These are phyloP conservation scores for Gallinago paraguaiae DNA, from an alignment of 2,113 vertebrate genomes.

Conservation along the genomic window DNA sequence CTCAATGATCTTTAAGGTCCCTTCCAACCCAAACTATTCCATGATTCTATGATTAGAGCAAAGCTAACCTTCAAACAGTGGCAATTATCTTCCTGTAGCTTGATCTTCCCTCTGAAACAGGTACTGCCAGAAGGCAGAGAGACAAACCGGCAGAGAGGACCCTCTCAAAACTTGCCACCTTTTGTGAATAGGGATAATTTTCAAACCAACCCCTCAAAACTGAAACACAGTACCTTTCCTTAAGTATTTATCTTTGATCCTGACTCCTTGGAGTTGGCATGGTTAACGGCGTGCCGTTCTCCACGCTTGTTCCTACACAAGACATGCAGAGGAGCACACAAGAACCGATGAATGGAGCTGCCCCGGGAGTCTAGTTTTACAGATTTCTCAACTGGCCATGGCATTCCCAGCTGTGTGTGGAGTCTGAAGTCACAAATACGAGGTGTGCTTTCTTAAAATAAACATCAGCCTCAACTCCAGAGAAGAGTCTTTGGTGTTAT, in stretches of 20 bases:
- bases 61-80: background rate
- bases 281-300: accelerated
- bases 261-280: background rate
- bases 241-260: background rate
- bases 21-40: background rate
- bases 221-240: background rate
- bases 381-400: background rate
- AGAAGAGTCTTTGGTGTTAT: background rate
- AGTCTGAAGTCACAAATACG: background rate
- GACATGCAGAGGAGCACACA: background rate
- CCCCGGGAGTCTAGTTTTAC: background rate
- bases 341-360: background rate
- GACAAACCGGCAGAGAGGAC: background rate
- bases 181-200: background rate
- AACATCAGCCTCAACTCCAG: background rate
- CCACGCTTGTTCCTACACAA: background rate
- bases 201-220: background rate
- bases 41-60: background rate
- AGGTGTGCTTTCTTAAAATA: constrained; percentile 16
- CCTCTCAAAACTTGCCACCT: background rate
- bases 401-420: background rate
- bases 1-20: background rate
- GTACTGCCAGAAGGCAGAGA: background rate
- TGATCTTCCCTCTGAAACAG: background rate
- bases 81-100: background rate